Percentiles rank a stretch among this genome's conserved stretches.
Evolutionary conservation across 2,888 invertebrate genomes (phyloP).

Genomic region (Cynaeus angustus): DNA sequence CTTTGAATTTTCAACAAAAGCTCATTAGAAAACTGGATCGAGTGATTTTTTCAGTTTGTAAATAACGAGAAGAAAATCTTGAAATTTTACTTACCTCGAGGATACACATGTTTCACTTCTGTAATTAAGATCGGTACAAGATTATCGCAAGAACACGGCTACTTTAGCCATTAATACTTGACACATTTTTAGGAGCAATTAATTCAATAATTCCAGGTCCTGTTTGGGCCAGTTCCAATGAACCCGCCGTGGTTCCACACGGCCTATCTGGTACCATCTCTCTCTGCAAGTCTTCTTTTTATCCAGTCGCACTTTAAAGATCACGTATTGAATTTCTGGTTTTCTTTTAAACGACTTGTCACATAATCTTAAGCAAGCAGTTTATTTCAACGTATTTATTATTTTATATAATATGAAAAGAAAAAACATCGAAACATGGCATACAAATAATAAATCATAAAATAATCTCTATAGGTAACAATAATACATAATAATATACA

Average conservation of each 20-base stretch:
- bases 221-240: conserved; percentile 41
- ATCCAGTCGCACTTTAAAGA: conserved; percentile 47
- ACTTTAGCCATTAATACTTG: conserved; percentile 58
- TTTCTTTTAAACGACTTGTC: conserved; percentile 48
- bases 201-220: conserved; percentile 53
- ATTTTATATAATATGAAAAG: conserved; percentile 50
- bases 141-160: conserved; percentile 56
- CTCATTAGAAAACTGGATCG: conserved; percentile 18
- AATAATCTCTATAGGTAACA: conserved; percentile 56
- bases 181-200: conserved; percentile 58
- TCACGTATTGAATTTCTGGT: conserved; percentile 52
- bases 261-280: conserved; percentile 38
- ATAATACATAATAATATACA: conserved; percentile 58
- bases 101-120: conserved; percentile 54
- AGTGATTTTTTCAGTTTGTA: conserved; percentile 10
- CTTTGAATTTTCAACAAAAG: conserved; percentile 25
- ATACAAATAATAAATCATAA: conserved; percentile 57
- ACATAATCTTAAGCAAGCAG: conserved; percentile 49
- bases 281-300: conserved; percentile 40
- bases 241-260: conserved; percentile 29
- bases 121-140: conserved; percentile 58
- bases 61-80: conserved; percentile 31
- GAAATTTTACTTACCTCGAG: conserved; percentile 44
- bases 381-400: conserved; percentile 60
- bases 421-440: conserved; percentile 58